Base-by-base conservation (phyloP, 2,113 vertebrate species). In the Malurus melanocephalus region DNA sequence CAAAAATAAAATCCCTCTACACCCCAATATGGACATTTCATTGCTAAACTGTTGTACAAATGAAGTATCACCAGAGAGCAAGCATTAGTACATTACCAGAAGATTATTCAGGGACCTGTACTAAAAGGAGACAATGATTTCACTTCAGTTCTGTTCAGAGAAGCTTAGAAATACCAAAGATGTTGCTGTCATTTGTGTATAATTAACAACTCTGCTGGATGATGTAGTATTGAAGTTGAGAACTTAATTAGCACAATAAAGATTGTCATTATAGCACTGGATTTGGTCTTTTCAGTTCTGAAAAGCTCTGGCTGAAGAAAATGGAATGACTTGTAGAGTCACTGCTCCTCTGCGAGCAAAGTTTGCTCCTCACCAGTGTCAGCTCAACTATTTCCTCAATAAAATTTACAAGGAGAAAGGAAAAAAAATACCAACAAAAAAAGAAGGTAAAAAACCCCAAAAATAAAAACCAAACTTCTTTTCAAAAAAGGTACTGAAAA, bases 111-210 rank as follows among this genome's bases (percentile, higher is more conserved):
- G 53, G 55, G 62, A 88, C 30, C 62, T 88, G 73, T 49, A 65
- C 84, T 93, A 80, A 81, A 81, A 81, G 32, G 21, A 87, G 64
- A 75, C 43, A 33, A 30, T 51, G 53, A 75, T 80, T 94, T 96
- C 51, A 66, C 66, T 93, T 72, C 59, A 66, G 16, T 42, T 80
- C 69, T 75, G 46, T 61, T 88, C 61, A 84, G 22, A 75, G 30
- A 89, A 74, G 56, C 46, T 95, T 26, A 75, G 62, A 91, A 94
- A 90, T 15, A 75, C 59, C 71, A 78, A 86, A 91, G 80, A 91
- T 72, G 55, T 23, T 68, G 66, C 67, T 80, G 59, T 38, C 23
- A 30, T 88, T 91, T 72, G 62, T 81, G 45, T 67, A 20, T 64
- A 89, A 88, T 78, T 78, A 92, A 83, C 49, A 85, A 2, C 85